Conservation (phyloP, 2,888 invertebrate species). For the Gortyna flavago region DNA sequence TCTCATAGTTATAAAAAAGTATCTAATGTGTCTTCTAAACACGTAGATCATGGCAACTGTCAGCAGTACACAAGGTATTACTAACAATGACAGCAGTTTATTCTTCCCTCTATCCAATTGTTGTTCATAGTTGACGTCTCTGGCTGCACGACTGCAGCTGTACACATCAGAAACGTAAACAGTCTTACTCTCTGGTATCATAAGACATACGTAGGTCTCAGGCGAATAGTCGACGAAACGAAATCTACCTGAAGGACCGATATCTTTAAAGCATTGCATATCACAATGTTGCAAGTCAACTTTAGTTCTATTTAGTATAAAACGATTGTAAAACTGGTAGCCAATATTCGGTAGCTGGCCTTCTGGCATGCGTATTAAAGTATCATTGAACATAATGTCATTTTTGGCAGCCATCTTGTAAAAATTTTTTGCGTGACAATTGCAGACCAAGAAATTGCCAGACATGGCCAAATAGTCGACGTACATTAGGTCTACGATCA, state of each 20-base stretch:
- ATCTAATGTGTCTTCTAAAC: constrained; percentile 89
- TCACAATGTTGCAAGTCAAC: constrained; percentile 50
- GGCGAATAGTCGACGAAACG: constrained; percentile 75
- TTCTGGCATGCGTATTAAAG: neutral
- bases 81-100: constrained; percentile 69
- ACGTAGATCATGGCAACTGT: constrained; percentile 70
- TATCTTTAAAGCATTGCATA: constrained; percentile 45
- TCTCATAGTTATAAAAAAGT: constrained; percentile 90
- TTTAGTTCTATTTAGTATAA: constrained; percentile 67
- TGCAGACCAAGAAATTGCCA: constrained; percentile 91
- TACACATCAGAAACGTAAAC: constrained; percentile 65
- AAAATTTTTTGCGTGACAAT: constrained; percentile 89
- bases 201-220: constrained; percentile 73
- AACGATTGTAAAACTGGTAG: constrained; percentile 70
- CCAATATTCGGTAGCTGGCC: constrained; percentile 69
- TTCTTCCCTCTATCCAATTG: constrained; percentile 58
- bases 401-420: constrained; percentile 79
- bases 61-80: constrained; percentile 71
- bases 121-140: constrained; percentile 63
- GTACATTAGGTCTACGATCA: constrained; percentile 88
- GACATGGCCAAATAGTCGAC: constrained; percentile 87
- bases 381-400: constrained; percentile 48
- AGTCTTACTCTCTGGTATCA: constrained; percentile 66
- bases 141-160: constrained; percentile 67
- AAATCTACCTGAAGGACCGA: constrained; percentile 67